A percentile compares a stretch with the other conserved stretches of the same genome.
Evolutionary conservation across 2,113 vertebrate species (phyloP).

Genomic region (Numida meleagris): DNA sequence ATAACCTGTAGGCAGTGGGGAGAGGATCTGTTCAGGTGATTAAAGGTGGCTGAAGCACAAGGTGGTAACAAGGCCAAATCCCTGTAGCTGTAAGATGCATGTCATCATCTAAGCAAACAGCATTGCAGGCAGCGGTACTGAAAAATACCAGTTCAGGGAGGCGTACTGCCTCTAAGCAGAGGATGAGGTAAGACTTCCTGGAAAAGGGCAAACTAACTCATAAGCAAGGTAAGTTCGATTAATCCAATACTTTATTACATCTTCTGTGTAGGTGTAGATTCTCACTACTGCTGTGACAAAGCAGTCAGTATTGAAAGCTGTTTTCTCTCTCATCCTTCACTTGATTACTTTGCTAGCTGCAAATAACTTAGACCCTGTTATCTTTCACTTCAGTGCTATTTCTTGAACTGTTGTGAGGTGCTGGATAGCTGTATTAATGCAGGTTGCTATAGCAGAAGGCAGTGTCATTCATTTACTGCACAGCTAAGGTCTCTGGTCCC

Average conservation of each 20-base stretch:
- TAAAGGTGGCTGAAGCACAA: not conserved
- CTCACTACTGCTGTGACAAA: not conserved
- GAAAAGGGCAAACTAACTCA: not conserved
- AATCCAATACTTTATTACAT: not conserved
- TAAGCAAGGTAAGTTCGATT: not conserved
- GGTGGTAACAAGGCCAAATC: not conserved
- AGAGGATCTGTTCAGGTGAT: not conserved
- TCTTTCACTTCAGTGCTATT: not conserved
- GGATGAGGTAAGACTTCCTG: not conserved
- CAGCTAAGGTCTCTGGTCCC: not conserved
- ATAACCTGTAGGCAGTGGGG: not conserved
- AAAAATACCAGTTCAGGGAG: not conserved
- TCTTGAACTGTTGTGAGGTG: not conserved
- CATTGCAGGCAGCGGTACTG: not conserved
- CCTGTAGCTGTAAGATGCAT: rapidly evolving
- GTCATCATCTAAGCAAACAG: not conserved
- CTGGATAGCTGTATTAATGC: not conserved
- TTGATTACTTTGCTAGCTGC: not conserved
- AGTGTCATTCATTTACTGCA: not conserved
- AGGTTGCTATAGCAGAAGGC: not conserved
- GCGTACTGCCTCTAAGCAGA: not conserved
- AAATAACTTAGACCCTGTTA: not conserved
- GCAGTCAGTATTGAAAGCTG: not conserved
- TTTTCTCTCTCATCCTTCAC: not conserved
- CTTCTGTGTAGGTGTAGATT: not conserved